Conservation (phyloP, 2,888 invertebrate species). For the Choristoneura rosaceana region DNA sequence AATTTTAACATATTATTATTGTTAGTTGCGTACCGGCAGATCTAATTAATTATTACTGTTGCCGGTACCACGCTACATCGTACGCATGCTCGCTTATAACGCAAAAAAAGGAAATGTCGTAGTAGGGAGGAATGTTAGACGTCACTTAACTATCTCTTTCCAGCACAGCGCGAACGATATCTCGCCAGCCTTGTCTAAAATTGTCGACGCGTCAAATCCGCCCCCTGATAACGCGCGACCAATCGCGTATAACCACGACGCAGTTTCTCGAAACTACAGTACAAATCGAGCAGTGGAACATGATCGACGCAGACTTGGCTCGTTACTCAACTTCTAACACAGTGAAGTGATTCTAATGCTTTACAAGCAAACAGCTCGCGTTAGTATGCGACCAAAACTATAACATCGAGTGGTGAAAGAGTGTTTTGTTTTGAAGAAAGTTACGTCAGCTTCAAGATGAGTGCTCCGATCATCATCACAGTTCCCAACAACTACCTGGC, state of each 20-base stretch:
- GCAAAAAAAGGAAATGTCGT: slow-evolving; percentile 19
- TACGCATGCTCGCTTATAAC: neutral
- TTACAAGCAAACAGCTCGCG: slow-evolving; percentile 30
- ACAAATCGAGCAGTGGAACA: slow-evolving; percentile 32
- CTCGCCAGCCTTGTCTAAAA: slow-evolving; percentile 14
- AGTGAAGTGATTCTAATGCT: slow-evolving; percentile 41
- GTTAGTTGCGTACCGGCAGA: no score
- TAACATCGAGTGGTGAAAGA: slow-evolving; percentile 32
- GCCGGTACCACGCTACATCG: slow-evolving; percentile 22
- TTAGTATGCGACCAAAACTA: slow-evolving; percentile 36
- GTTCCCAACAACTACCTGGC: slow-evolving; percentile 80
- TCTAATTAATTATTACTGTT: no score
- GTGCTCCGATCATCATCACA: slow-evolving; percentile 82
- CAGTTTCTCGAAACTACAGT: slow-evolving; percentile 39
- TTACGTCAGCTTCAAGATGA: slow-evolving; percentile 63
- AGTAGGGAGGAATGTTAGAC: slow-evolving; percentile 29
- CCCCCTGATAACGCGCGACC: slow-evolving; percentile 38
- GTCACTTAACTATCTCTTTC: slow-evolving; percentile 34
- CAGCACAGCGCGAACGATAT: neutral
- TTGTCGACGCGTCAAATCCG: slow-evolving; percentile 39
- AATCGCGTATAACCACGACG: slow-evolving; percentile 41
- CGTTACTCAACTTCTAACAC: slow-evolving; percentile 40
- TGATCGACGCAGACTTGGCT: slow-evolving; percentile 39
- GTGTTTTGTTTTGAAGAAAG: slow-evolving; percentile 41
- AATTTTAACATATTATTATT: no score